phyloP scores from a whole-genome alignment of 2,797 vertebrate species.

The Melanotaenia nigrans region DNA sequence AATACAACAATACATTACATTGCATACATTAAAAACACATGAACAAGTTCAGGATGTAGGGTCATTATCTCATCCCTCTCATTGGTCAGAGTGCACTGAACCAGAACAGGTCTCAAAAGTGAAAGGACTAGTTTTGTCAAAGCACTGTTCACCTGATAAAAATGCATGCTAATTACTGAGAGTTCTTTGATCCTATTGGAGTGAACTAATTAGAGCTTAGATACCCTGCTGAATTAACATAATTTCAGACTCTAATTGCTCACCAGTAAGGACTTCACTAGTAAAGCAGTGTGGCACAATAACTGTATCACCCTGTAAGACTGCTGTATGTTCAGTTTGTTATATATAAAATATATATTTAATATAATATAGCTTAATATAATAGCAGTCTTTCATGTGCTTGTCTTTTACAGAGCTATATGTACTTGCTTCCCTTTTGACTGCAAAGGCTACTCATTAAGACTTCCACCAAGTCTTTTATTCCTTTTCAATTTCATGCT shows the following conservation, averaged over 20 bases:
- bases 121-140: constrained; percentile 3
- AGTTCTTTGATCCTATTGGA: constrained; percentile 13
- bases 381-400: background rate
- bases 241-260: constrained; percentile 6
- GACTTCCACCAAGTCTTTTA: constrained; percentile 26
- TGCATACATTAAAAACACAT: background rate
- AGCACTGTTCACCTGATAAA: constrained; percentile 7
- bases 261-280: background rate
- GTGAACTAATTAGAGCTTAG: constrained; percentile 42
- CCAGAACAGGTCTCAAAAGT: background rate
- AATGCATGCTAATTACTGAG: constrained; percentile 13
- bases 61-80: background rate
- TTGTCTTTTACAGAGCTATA: constrained; percentile 1
- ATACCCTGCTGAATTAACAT: constrained; percentile 4
- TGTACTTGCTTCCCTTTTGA: background rate
- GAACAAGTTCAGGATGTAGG: background rate
- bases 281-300: background rate
- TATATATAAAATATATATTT: too few species aligned
- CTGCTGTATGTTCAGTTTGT: background rate
- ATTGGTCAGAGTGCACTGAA: background rate
- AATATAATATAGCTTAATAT: background rate
- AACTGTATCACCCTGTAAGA: background rate
- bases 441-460: constrained; percentile 37
- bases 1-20: background rate
- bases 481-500: constrained; percentile 33